Conservation (phyloP, 1,140 invertebrate species). For the Rhagoletis zephyria region DNA sequence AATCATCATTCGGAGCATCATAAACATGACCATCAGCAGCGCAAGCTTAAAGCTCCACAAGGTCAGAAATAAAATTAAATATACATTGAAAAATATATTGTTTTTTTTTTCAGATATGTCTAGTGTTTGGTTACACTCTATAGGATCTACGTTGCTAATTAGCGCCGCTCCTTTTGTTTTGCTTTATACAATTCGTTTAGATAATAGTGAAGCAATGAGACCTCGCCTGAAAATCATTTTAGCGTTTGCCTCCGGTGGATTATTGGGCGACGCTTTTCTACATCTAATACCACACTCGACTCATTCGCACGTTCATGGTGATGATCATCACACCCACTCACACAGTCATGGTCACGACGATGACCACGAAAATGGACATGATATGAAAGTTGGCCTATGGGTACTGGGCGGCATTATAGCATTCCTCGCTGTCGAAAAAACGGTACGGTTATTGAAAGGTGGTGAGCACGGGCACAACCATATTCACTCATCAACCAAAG, state of each 20-base stretch:
- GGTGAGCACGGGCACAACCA: constrained; percentile 78
- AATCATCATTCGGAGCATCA: constrained; percentile 64
- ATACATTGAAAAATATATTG: constrained; percentile 22
- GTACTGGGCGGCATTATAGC: constrained; percentile 89
- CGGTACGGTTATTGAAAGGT: constrained; percentile 90
- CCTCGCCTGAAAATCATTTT: constrained; percentile 86
- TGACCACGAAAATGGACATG: constrained; percentile 78
- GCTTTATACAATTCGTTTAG: constrained; percentile 92
- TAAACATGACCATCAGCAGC: constrained; percentile 58
- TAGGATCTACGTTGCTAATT: constrained; percentile 91
- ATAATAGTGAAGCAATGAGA: constrained; percentile 87
- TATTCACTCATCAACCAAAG: constrained; percentile 62
- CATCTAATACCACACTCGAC: constrained; percentile 95
- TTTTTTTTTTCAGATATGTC: constrained; percentile 66
- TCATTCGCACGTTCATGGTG: constrained; percentile 76
- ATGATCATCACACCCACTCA: constrained; percentile 75
- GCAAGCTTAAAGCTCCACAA: not conserved
- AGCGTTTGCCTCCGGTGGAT: constrained; percentile 95
- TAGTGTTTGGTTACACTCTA: constrained; percentile 85
- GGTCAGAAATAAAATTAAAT: constrained; percentile 27
- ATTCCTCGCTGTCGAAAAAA: constrained; percentile 94
- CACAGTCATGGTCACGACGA: constrained; percentile 74
- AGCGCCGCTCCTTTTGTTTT: constrained; percentile 95
- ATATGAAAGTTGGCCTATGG: constrained; percentile 88
- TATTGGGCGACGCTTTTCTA: constrained; percentile 95